A percentile compares a stretch with the other conserved stretches of the same genome.
phyloP scores from a whole-genome alignment of 2,797 vertebrate genomes.

The Coregonus ussuriensis region DNA sequence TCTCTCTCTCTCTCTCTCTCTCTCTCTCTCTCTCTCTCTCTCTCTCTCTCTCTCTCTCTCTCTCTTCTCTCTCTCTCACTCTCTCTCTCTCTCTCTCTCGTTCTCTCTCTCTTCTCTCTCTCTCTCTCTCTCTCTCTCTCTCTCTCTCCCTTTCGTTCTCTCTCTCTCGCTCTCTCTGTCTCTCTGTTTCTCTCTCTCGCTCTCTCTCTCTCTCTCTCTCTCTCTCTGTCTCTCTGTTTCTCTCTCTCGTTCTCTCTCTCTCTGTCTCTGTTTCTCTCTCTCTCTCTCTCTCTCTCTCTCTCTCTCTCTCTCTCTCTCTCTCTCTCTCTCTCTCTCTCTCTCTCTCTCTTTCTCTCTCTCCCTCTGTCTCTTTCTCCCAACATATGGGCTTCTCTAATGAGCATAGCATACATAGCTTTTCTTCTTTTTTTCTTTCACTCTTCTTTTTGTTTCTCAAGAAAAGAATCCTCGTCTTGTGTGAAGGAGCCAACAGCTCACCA shows the following conservation, averaged over 20 bases:
- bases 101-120: not conserved
- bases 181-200: conserved; percentile 1
- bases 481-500: conserved; percentile 12
- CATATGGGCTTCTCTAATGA: conserved; percentile 54
- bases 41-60: not conserved
- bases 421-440: conserved; percentile 6
- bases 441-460: conserved; percentile 18
- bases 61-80: not conserved
- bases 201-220: not conserved
- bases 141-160: not conserved
- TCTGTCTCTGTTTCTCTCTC: too few species aligned
- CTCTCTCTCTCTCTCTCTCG: not conserved
- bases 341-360: conserved; percentile 8
- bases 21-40: conserved; percentile 12
- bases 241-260: not conserved
- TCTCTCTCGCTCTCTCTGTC: not conserved
- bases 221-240: not conserved
- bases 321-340: not conserved
- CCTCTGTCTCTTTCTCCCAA: not conserved
- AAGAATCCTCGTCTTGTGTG: conserved; percentile 23
- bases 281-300: not conserved
- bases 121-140: accelerated
- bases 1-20: not conserved
- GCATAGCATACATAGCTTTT: conserved; percentile 13
- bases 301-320: too few species aligned